Percentiles rank a stretch among this genome's conserved stretches.
These are phyloP conservation scores for Fratercula arctica DNA, from an alignment of 2,797 vertebrate species.

Conservation along the genomic window DNA sequence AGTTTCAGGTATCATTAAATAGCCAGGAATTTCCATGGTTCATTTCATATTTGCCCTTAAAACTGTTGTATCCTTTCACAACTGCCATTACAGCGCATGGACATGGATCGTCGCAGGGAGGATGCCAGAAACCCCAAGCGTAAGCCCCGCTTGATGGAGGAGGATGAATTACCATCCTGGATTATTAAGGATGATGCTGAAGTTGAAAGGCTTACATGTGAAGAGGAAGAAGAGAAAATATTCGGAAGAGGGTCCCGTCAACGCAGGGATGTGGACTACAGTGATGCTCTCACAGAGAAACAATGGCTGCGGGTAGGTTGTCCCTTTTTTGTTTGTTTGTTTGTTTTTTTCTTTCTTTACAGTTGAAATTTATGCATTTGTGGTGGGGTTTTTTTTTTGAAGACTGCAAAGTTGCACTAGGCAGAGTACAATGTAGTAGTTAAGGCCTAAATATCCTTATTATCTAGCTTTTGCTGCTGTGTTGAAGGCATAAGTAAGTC, in stretches of 20 bases:
- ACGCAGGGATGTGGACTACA: slow-evolving; percentile 96
- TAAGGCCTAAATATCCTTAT: background rate
- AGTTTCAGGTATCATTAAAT: background rate
- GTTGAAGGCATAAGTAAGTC: background rate
- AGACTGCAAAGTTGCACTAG: background rate
- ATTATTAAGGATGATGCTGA: slow-evolving; percentile 98
- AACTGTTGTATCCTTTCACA: background rate
- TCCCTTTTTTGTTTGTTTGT: background rate
- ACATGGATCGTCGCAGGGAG: slow-evolving; percentile 94
- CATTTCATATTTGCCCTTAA: background rate
- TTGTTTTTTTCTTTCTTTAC: background rate
- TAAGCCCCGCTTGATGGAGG: slow-evolving; percentile 95
- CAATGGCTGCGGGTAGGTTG: slow-evolving; percentile 94
- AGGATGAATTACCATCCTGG: slow-evolving; percentile 96
- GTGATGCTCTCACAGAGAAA: slow-evolving; percentile 94
- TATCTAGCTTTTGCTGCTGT: background rate
- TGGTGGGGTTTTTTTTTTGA: background rate
- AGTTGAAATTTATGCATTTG: background rate
- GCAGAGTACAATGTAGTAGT: background rate
- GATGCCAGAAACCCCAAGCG: slow-evolving; percentile 95
- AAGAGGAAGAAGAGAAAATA: slow-evolving; percentile 96
- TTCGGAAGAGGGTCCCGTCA: slow-evolving; percentile 94
- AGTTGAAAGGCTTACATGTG: slow-evolving; percentile 95
- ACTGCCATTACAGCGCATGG: slow-evolving; percentile 86
- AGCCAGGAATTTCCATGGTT: background rate